Conservation (phyloP, 1,140 invertebrate genomes). For the Lethrus apterus region DNA sequence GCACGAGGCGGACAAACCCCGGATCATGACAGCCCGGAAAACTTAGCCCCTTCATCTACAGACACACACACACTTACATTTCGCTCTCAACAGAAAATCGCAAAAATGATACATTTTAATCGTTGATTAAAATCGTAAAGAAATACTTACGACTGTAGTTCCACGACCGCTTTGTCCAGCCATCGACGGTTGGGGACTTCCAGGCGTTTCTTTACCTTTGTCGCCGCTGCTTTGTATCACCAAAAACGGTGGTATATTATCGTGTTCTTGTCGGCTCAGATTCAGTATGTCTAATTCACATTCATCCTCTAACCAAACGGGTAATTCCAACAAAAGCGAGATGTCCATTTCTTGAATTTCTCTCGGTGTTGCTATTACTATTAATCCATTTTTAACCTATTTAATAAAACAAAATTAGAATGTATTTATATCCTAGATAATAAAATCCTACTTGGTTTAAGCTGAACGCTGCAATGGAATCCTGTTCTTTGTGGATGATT, state of each 20-base stretch:
- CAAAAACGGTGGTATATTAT: conserved; percentile 74
- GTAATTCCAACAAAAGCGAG: conserved; percentile 77
- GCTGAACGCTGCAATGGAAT: conserved; percentile 95
- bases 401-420: conserved; percentile 4
- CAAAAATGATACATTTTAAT: not conserved
- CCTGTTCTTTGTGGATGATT: conserved; percentile 98
- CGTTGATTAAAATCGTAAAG: conserved; percentile 1
- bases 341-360: conserved; percentile 98
- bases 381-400: conserved; percentile 70
- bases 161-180: conserved; percentile 81
- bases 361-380: conserved; percentile 88
- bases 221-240: conserved; percentile 85
- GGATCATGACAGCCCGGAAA: conserved; percentile 91
- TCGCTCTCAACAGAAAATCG: not conserved
- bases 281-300: conserved; percentile 92
- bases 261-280: conserved; percentile 51
- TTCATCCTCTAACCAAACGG: conserved; percentile 89
- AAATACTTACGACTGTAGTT: conserved; percentile 72
- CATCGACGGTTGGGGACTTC: conserved; percentile 56
- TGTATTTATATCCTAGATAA: no score
- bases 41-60: conserved; percentile 88
- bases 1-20: conserved; percentile 86
- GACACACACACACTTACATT: conserved; percentile 24
- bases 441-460: conserved; percentile 83
- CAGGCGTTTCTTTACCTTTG: conserved; percentile 46